Percentiles rank a stretch among this genome's conserved stretches.
phyloP scores from a whole-genome alignment of 2,797 vertebrate genomes.

The Linurgus olivaceus region DNA sequence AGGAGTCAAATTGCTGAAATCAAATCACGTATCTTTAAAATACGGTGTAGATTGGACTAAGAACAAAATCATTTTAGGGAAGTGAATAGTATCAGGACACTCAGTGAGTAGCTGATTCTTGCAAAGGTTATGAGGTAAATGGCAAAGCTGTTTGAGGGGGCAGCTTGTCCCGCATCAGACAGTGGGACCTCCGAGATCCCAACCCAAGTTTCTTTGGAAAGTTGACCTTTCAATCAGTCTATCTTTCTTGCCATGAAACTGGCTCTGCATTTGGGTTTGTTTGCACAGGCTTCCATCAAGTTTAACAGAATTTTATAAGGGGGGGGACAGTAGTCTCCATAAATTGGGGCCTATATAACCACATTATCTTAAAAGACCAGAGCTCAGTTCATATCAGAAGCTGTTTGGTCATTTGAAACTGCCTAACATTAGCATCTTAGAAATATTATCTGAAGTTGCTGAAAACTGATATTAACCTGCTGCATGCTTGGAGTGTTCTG shows the following conservation, averaged over 20 bases:
- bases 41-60: background rate
- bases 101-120: background rate
- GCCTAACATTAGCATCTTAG: slow-evolving; percentile 64
- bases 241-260: background rate
- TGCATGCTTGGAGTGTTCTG: slow-evolving; percentile 44
- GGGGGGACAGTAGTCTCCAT: background rate
- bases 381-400: slow-evolving; percentile 13
- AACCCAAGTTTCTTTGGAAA: background rate
- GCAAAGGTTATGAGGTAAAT: background rate
- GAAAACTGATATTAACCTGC: slow-evolving; percentile 57
- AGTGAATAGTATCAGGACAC: background rate
- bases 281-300: background rate
- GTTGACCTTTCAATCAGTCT: background rate
- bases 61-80: background rate
- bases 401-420: slow-evolving; percentile 26
- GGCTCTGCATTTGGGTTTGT: background rate
- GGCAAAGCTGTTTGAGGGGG: background rate
- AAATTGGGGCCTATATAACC: background rate
- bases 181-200: accelerated
- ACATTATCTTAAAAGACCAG: slow-evolving; percentile 47
- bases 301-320: background rate
- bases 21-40: background rate
- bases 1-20: background rate
- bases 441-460: slow-evolving; percentile 63
- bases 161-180: background rate